Evolutionary conservation across 2,113 vertebrate species (phyloP).

Genomic region (Hippocampus comes): DNA sequence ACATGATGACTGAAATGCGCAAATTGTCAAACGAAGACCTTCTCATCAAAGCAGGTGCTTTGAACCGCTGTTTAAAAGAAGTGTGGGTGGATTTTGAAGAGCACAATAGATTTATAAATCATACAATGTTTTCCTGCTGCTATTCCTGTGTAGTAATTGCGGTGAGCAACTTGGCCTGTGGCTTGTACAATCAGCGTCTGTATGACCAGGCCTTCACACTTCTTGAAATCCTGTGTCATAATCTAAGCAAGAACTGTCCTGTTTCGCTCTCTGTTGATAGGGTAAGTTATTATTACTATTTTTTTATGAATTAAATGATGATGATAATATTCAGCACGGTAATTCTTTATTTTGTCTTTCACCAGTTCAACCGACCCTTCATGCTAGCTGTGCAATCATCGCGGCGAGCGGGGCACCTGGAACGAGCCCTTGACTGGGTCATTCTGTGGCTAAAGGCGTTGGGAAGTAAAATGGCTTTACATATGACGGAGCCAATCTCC

Average conservation of each 20-base stretch:
- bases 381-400: conserved; percentile 79
- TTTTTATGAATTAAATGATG: background rate
- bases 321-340: background rate
- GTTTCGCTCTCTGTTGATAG: conserved; percentile 71
- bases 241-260: conserved; percentile 57
- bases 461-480: conserved; percentile 40
- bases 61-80: background rate
- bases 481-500: conserved; percentile 78
- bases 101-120: background rate
- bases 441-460: conserved; percentile 78
- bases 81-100: background rate
- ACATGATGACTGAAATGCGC: conserved; percentile 74
- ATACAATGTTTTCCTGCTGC: background rate
- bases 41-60: conserved; percentile 77
- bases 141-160: conserved; percentile 66
- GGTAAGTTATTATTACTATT: conserved; percentile 56
- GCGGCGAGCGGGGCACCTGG: conserved; percentile 70
- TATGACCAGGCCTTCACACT: conserved; percentile 74
- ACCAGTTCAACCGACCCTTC: conserved; percentile 78
- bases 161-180: conserved; percentile 78
- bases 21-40: conserved; percentile 69
- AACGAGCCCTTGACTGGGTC: conserved; percentile 73
- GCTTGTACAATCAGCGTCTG: conserved; percentile 78
- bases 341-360: background rate
- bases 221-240: conserved; percentile 73